phyloP scores from a whole-genome alignment of 2,113 vertebrate species.

The Cynopterus brachyotis region DNA sequence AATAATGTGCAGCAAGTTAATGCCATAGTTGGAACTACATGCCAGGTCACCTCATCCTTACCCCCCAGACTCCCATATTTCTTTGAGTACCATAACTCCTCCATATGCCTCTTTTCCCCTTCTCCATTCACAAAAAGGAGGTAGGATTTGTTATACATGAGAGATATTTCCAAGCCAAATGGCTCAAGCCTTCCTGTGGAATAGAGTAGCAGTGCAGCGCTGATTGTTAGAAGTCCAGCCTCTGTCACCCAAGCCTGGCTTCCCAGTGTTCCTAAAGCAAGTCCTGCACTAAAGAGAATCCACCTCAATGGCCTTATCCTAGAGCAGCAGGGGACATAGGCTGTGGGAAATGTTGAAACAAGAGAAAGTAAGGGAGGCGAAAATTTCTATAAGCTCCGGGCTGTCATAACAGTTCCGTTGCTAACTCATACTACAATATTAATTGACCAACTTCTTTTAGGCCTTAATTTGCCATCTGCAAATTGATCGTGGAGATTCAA shows the following conservation, averaged over 20 bases:
- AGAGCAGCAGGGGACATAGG: not conserved
- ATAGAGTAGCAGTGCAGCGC: accelerated
- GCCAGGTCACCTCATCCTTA: not conserved
- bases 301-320: not conserved
- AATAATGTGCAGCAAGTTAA: not conserved
- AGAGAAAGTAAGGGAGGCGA: not conserved
- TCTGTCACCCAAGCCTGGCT: not conserved
- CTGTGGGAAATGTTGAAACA: not conserved
- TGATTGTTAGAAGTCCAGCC: not conserved
- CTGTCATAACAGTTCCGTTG: not conserved
- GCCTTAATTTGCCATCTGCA: not conserved
- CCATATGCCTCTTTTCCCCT: not conserved
- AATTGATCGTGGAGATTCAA: not conserved
- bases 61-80: not conserved
- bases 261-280: not conserved
- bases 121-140: not conserved
- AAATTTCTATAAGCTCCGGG: not conserved
- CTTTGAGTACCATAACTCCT: not conserved
- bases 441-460: not conserved
- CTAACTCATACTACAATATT: not conserved
- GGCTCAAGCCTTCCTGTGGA: not conserved
- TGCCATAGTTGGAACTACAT: not conserved
- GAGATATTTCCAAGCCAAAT: not conserved
- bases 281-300: not conserved
- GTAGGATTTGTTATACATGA: not conserved